Conservation (phyloP, 2,113 vertebrate species). For the Rousettus leschenaultii region DNA sequence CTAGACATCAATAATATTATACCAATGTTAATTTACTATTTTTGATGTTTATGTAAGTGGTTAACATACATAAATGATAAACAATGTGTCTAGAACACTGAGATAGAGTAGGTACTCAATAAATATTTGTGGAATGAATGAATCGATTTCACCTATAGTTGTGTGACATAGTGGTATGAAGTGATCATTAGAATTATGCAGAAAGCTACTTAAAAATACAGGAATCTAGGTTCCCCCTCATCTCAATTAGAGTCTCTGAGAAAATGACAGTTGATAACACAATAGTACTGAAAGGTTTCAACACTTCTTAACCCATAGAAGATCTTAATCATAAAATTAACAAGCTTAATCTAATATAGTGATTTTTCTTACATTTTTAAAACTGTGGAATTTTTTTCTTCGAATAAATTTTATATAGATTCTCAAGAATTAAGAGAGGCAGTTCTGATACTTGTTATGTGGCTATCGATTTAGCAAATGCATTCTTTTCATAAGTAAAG, state of each 20-base stretch:
- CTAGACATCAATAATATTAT: constrained; percentile 8
- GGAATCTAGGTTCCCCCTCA: neutral
- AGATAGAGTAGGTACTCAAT: neutral
- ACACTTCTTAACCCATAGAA: neutral
- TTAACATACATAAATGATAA: neutral
- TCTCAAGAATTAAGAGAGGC: neutral
- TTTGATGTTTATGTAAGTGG: neutral
- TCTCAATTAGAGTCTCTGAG: neutral
- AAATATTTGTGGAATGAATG: constrained; percentile 12
- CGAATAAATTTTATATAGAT: neutral
- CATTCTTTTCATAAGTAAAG: neutral
- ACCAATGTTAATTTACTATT: constrained; percentile 2
- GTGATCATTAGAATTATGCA: neutral
- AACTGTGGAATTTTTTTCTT: neutral
- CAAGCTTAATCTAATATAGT: neutral
- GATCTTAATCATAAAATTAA: neutral
- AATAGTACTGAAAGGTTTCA: neutral
- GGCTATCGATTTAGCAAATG: neutral
- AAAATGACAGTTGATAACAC: neutral
- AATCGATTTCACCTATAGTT: neutral
- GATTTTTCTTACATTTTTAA: constrained; percentile 13
- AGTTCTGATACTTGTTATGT: neutral
- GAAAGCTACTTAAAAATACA: neutral
- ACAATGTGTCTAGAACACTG: neutral
- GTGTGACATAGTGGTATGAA: neutral